Evolutionary conservation across 2,797 vertebrate genomes (phyloP), one percentile per base, ranked within the genome.

Genomic region (Sitta carolinensis): DNA sequence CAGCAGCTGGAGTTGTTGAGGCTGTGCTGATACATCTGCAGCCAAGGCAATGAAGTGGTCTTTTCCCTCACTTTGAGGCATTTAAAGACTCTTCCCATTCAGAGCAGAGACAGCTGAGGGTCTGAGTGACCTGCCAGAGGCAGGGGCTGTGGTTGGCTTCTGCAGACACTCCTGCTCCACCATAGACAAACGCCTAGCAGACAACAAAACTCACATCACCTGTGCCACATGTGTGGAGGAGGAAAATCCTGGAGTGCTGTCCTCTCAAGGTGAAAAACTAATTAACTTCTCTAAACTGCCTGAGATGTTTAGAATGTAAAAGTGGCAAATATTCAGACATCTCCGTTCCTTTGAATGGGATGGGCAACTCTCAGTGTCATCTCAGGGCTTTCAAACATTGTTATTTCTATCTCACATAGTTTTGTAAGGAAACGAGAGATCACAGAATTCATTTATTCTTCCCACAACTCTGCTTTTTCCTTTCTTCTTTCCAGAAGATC

Each of bases 211-310:
- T 81, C 32, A 27, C 26, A 36, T 50, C 52, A 50, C 18, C 26
- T 1, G 2, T 70, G 51, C 69, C 25, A 26, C 0, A 0, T 6
- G 11, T 8, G 21, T 18, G 32, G 18, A 62, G 32, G 25, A 64
- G 12, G 16, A 88, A 75, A 73, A 55, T 66, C 50, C 42, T 62
- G 45, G n/a, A 81, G 25, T 36, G 15, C 22, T 59, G 19, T n/a
- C 26, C 25, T 36, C 32, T 84, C 16, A 34, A 54, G 27, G 11
- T 63, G 42, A 73, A 66, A 66, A 75, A 25, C 29, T 25, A 59
- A 69, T 61, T 58, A 51, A 30, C 6, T 5, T 48, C n/a, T 73
- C 76, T 55, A 57, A 74, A 61, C 25, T 61, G 48, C 42, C 57
- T 55, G 30, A 68, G n/a, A 50, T 29, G 7, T 30, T 43, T 68